phyloP scores from a whole-genome alignment of 1,140 invertebrate genomes.

The Aphelenchoides besseyi region DNA sequence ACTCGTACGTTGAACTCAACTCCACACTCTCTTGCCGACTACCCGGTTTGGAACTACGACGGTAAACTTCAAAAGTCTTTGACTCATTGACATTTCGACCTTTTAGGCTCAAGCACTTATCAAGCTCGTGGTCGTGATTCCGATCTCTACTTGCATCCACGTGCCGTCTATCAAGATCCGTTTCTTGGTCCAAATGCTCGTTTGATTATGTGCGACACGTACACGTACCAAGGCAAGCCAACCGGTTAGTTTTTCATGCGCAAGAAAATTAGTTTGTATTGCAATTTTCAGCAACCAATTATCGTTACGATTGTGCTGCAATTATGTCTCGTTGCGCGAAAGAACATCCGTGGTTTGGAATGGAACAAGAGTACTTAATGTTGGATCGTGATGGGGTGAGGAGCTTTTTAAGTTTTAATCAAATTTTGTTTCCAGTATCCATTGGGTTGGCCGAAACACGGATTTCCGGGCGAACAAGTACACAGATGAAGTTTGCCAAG shows the following conservation, averaged over 20 bases:
- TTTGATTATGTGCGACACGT: slow-evolving; percentile 82
- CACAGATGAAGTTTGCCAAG: neutral
- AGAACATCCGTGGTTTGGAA: slow-evolving; percentile 86
- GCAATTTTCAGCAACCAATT: slow-evolving; percentile 71
- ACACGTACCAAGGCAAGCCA: slow-evolving; percentile 73
- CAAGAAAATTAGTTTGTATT: slow-evolving; percentile 11
- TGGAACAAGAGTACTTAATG: slow-evolving; percentile 84
- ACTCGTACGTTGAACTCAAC: slow-evolving; percentile 37
- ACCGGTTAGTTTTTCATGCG: slow-evolving; percentile 66
- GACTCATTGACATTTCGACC: too few relatives aligned
- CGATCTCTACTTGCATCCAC: slow-evolving; percentile 81
- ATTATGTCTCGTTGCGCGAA: slow-evolving; percentile 70
- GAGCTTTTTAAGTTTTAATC: neutral
- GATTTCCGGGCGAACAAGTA: slow-evolving; percentile 80
- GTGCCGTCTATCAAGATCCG: slow-evolving; percentile 85
- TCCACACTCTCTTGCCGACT: slow-evolving; percentile 67
- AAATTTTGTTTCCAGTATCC: slow-evolving; percentile 69
- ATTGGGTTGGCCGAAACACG: slow-evolving; percentile 87
- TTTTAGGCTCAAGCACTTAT: slow-evolving; percentile 71
- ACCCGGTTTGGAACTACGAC: slow-evolving; percentile 92
- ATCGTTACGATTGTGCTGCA: slow-evolving; percentile 73
- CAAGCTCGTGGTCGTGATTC: slow-evolving; percentile 71
- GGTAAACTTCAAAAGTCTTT: too few relatives aligned
- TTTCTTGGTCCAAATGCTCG: slow-evolving; percentile 83
- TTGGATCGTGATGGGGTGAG: slow-evolving; percentile 74